Evolutionary conservation across 2,113 vertebrate species (phyloP).

Genomic region (Triplophysa rosa): DNA sequence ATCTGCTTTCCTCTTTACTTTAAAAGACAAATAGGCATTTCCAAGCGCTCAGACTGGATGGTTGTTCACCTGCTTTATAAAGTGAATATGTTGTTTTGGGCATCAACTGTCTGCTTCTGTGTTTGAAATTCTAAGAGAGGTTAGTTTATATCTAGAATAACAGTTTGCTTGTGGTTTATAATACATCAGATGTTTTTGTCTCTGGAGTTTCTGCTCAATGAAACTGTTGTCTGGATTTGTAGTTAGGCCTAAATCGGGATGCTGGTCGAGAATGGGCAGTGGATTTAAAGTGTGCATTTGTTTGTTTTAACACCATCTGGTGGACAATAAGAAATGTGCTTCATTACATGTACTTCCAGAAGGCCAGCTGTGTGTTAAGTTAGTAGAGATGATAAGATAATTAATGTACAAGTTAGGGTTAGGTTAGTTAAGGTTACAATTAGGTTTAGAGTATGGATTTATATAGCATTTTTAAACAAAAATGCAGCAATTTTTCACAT

Average conservation of each 20-base stretch:
- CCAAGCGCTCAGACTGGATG: background rate
- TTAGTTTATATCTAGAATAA: constrained; percentile 46
- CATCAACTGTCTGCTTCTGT: constrained; percentile 18
- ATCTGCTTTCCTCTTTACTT: background rate
- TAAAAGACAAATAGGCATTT: background rate
- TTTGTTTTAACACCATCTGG: constrained; percentile 3
- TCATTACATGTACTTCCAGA: background rate
- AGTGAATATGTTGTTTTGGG: background rate
- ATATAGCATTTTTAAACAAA: background rate
- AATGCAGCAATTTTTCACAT: background rate
- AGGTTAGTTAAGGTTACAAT: no score
- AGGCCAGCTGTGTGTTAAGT: background rate
- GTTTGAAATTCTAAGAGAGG: constrained; percentile 48
- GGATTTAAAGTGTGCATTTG: background rate
- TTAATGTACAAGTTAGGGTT: no score
- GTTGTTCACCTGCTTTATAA: background rate
- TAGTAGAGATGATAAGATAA: no score
- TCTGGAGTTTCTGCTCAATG: background rate
- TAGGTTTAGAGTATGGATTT: background rate
- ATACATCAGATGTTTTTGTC: constrained; percentile 36
- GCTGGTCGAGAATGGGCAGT: background rate
- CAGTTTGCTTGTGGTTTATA: constrained; percentile 23
- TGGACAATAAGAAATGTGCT: background rate
- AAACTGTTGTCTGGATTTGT: constrained; percentile 6
- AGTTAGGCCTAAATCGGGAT: background rate